Conservation (phyloP, 2,113 vertebrate genomes). For the Hylia prasina region DNA sequence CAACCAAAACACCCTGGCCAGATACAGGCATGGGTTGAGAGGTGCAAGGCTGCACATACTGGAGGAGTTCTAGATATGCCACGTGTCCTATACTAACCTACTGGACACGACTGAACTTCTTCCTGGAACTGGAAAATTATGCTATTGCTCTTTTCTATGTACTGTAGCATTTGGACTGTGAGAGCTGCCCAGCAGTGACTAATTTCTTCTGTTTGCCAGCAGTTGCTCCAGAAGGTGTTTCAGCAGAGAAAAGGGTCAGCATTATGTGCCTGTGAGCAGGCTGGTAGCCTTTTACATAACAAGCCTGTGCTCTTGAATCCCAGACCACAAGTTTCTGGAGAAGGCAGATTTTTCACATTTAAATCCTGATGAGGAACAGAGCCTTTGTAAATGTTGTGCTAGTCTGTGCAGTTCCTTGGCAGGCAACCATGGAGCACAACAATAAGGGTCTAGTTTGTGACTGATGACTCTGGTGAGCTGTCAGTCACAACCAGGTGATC, state of each 20-base stretch:
- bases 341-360: slow-evolving; percentile 20
- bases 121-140: not conserved
- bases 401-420: not conserved
- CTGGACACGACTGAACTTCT: not conserved
- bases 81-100: not conserved
- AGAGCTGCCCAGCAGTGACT: not conserved
- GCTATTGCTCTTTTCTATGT: not conserved
- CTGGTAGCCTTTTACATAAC: not conserved
- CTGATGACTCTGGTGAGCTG: not conserved
- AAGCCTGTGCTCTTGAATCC: not conserved
- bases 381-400: not conserved
- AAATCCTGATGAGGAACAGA: slow-evolving; percentile 18
- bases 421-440: not conserved
- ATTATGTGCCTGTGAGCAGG: not conserved
- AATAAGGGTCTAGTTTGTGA: not conserved
- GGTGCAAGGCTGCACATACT: not conserved
- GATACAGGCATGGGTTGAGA: not conserved
- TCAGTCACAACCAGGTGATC: not conserved
- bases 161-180: not conserved
- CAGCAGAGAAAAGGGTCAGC: not conserved
- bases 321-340: slow-evolving; percentile 7
- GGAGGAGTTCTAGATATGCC: not conserved
- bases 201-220: not conserved
- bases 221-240: not conserved
- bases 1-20: not conserved